Percentiles rank a stretch among this genome's conserved stretches.
phyloP scores from a whole-genome alignment of 2,888 invertebrate genomes.

The Drepanosiphum platanoidis region DNA sequence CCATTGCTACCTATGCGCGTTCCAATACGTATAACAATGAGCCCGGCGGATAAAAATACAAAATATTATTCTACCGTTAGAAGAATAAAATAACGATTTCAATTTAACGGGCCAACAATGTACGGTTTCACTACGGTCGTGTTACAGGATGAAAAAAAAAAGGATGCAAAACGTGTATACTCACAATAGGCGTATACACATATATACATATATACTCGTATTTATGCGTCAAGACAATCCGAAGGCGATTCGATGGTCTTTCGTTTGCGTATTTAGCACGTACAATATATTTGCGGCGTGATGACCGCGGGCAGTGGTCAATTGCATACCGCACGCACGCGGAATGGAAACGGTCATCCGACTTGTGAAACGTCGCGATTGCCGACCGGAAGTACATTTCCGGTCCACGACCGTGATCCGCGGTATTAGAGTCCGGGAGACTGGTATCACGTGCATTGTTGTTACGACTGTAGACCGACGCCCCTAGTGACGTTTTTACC shows the following conservation, averaged over 20 bases:
- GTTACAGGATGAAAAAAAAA: neutral
- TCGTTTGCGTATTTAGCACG: neutral
- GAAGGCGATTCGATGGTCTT: neutral
- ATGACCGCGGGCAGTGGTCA: too few relatives aligned
- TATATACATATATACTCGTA: neutral
- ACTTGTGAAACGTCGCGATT: neutral
- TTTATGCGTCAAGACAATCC: neutral
- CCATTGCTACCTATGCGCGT: too few relatives aligned
- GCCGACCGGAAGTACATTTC: neutral
- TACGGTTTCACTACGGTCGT: neutral
- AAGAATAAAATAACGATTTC: neutral
- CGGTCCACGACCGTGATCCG: neutral
- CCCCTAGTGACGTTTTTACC: too few relatives aligned
- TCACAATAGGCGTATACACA: neutral
- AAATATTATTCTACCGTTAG: neutral
- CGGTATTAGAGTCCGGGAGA: neutral
- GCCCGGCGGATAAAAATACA: neutral
- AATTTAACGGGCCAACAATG: neutral
- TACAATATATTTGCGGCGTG: neutral
- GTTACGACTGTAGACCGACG: too few relatives aligned
- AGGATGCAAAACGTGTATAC: neutral
- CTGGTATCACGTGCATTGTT: neutral
- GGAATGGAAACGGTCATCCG: neutral
- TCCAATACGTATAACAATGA: neutral
- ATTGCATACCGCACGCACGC: neutral